A percentile compares a stretch with the other conserved stretches of the same genome.
Conservation (phyloP, 2,797 vertebrate genomes). For the Acipenser oxyrinchus region DNA sequence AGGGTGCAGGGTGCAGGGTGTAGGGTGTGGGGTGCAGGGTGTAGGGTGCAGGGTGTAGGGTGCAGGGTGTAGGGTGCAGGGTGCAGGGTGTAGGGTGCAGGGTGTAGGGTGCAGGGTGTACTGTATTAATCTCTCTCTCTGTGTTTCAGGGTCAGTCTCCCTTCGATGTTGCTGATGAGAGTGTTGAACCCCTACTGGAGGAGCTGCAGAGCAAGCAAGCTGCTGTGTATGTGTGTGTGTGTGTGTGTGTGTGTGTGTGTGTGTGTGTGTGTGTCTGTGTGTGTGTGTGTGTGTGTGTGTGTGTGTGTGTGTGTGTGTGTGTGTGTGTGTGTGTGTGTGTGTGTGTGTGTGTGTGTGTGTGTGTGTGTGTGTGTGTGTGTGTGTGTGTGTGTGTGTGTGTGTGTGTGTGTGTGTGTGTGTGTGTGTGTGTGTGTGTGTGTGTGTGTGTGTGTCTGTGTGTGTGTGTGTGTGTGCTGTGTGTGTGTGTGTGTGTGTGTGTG, state of each 20-base stretch:
- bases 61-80: slow-evolving; percentile 4
- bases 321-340: neutral
- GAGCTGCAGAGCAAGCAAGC: slow-evolving; percentile 75
- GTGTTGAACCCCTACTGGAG: slow-evolving; percentile 64
- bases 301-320: neutral
- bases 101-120: slow-evolving; percentile 20
- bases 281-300: neutral
- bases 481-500: neutral
- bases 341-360: neutral
- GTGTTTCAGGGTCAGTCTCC: slow-evolving; percentile 74
- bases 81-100: slow-evolving; percentile 21
- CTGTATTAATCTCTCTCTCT: too few species aligned
- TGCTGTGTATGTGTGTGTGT: slow-evolving; percentile 54
- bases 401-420: slow-evolving; percentile 47
- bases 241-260: neutral
- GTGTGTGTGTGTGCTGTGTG: neutral
- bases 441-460: neutral
- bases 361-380: neutral
- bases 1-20: slow-evolving; percentile 17
- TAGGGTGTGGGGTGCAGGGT: neutral
- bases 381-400: neutral
- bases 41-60: slow-evolving; percentile 20
- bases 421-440: neutral
- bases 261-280: neutral
- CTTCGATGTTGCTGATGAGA: slow-evolving; percentile 80